phyloP scores from a whole-genome alignment of 2,888 invertebrate species.

The Drosophila rubida region DNA sequence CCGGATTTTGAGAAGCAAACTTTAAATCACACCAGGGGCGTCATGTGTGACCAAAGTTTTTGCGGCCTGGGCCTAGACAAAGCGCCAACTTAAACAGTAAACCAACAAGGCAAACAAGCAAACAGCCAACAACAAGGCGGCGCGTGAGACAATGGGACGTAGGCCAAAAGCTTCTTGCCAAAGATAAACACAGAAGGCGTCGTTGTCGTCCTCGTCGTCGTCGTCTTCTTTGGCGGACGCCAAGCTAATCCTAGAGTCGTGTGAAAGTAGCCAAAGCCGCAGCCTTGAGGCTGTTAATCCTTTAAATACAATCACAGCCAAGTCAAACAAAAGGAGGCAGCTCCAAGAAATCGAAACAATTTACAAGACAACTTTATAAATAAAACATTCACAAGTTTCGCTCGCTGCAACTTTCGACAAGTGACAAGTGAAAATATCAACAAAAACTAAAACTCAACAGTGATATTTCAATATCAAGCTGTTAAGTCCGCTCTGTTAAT shows the following conservation, averaged over 20 bases:
- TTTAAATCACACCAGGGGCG: slow-evolving; percentile 58
- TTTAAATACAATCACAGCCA: slow-evolving; percentile 67
- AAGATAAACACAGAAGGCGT: slow-evolving; percentile 61
- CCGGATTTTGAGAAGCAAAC: slow-evolving; percentile 43
- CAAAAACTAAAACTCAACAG: background rate
- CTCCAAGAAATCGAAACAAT: slow-evolving; percentile 14
- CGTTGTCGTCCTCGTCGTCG: slow-evolving; percentile 9
- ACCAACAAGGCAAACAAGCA: slow-evolving; percentile 65
- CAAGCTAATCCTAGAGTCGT: slow-evolving; percentile 55
- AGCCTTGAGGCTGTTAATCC: slow-evolving; percentile 75
- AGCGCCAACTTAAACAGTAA: slow-evolving; percentile 73
- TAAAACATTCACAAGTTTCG: background rate
- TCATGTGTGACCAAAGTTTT: slow-evolving; percentile 67
- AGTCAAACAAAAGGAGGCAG: slow-evolving; percentile 39
- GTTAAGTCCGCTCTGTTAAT: background rate
- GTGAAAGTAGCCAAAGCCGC: slow-evolving; percentile 74
- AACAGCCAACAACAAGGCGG: slow-evolving; percentile 39
- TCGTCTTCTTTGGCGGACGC: slow-evolving; percentile 9
- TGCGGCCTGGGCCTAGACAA: slow-evolving; percentile 62
- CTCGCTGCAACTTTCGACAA: background rate
- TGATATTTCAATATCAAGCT: background rate
- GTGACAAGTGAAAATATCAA: slow-evolving; percentile 4
- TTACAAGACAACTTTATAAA: slow-evolving; percentile 20
- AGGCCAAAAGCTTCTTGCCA: slow-evolving; percentile 52
- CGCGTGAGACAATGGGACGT: slow-evolving; percentile 10